A percentile compares a stretch with the other conserved stretches of the same genome.
Conservation (phyloP, 1,140 invertebrate species). For the Drosophila dunni region DNA sequence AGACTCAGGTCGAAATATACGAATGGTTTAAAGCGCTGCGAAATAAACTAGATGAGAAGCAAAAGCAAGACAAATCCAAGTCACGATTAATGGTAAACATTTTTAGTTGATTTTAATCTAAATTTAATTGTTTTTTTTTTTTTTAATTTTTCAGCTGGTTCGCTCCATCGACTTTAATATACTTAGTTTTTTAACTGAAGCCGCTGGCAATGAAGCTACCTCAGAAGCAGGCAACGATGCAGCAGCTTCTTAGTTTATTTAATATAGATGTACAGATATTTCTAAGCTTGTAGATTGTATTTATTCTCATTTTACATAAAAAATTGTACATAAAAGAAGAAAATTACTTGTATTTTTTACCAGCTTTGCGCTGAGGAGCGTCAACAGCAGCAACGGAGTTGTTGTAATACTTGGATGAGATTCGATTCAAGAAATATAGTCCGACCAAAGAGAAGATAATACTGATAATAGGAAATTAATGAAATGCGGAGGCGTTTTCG, state of each 20-base stretch:
- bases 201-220: constrained; percentile 35
- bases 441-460: constrained; percentile 77
- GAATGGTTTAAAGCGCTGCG: constrained; percentile 57
- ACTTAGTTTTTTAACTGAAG: constrained; percentile 42
- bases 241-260: not conserved
- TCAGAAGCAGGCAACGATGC: constrained; percentile 53
- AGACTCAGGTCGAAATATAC: constrained; percentile 22
- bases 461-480: constrained; percentile 38
- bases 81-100: constrained; percentile 29
- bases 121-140: not conserved
- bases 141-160: constrained; percentile 34
- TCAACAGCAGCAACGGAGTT: constrained; percentile 48
- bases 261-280: not conserved
- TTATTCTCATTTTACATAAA: not conserved
- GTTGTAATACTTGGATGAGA: constrained; percentile 78
- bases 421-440: constrained; percentile 79
- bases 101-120: not conserved
- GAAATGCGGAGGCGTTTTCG: not conserved
- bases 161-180: constrained; percentile 64
- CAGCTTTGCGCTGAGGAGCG: constrained; percentile 47
- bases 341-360: constrained; percentile 66
- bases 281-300: constrained; percentile 16
- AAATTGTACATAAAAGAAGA: not conserved
- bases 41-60: constrained; percentile 52
- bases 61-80: constrained; percentile 32